Evolutionary conservation across 2,888 invertebrate species (phyloP).

Genomic region (Shargacucullia verbasci): DNA sequence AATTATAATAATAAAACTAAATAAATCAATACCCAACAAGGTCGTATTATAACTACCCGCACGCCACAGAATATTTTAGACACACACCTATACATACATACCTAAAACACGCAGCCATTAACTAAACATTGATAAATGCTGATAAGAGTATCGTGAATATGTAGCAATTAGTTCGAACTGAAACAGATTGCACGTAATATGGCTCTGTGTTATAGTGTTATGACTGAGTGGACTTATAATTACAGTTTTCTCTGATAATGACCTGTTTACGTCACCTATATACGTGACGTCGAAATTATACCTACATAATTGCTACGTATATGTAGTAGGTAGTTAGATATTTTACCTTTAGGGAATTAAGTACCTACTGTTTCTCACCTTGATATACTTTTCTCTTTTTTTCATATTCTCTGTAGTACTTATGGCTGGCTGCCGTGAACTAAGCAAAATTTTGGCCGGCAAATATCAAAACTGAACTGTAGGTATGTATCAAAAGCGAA

Average conservation of each 20-base stretch:
- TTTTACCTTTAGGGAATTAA: too few species aligned
- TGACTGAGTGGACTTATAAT: not conserved
- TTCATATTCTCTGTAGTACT: too few species aligned
- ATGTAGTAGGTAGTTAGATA: too few species aligned
- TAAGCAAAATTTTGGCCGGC: too few species aligned
- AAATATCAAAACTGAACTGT: too few species aligned
- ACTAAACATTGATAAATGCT: slow-evolving; percentile 45
- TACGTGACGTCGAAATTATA: not conserved
- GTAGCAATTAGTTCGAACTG: slow-evolving; percentile 7
- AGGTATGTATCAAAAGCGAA: too few species aligned
- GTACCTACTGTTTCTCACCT: too few species aligned
- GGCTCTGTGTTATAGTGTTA: slow-evolving; percentile 2
- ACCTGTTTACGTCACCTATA: slow-evolving; percentile 1
- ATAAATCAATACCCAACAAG: slow-evolving; percentile 28
- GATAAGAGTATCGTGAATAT: slow-evolving; percentile 29
- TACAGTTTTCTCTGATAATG: slow-evolving; percentile 4
- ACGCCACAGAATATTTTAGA: slow-evolving; percentile 6
- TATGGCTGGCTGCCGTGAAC: too few species aligned
- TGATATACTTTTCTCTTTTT: too few species aligned
- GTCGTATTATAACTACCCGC: slow-evolving; percentile 18
- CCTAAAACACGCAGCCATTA: slow-evolving; percentile 17
- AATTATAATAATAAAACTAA: not conserved
- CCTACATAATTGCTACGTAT: too few species aligned
- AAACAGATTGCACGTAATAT: slow-evolving; percentile 11
- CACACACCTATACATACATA: slow-evolving; percentile 1